Evolutionary conservation across 2,888 invertebrate genomes (phyloP), one percentile per base, ranked within the genome.

Genomic region (Andrena dorsata): DNA sequence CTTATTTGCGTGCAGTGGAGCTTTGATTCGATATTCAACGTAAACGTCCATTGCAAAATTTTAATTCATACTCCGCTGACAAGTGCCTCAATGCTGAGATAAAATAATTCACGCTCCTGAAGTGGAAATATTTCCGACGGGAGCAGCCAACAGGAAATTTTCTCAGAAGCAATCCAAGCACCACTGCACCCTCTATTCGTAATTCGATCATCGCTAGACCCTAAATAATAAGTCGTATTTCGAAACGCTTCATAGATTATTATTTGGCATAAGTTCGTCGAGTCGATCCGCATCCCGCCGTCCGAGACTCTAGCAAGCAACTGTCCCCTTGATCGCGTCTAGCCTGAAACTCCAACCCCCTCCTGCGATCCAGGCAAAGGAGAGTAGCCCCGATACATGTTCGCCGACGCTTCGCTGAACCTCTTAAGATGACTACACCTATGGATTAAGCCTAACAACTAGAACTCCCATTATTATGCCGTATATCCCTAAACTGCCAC

Each of bases 371-470:
- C 8, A 32, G 32, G 7, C n/a, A 13, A 32, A 35, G 32, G 3
- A 4, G 32, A 32, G 10, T 20, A 7, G 10, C 26, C 8, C 0
- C n/a, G 3, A 28, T 23, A 8, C 23, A 4, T 2, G 20, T 20
- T 8, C 53, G 20, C n/a, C 53, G 23, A 56, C 32, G 61, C 41
- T 26, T 49, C 23, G 56, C 16, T 4, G 10, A 10, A 53, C n/a
- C 23, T 32, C 20, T 69, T 74, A 35, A 68, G 60, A 81, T 35
- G 64, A 73, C 32, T 69, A 74, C 68, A 73, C 41, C 66, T 74
- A 74, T 20, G 58, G 65, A 66, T 63, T 71, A 80, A 68, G 20
- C 23, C 70, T 71, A 80, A 71, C 70, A 82, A 28, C 75, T 82
- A 80, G 23, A 63, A 71, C 65, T 61, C 82, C 26, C 53, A 47